Evolutionary conservation across 2,113 vertebrate genomes (phyloP), one percentile per base, ranked within the genome.

Genomic region (Zosterops hypoxanthus): DNA sequence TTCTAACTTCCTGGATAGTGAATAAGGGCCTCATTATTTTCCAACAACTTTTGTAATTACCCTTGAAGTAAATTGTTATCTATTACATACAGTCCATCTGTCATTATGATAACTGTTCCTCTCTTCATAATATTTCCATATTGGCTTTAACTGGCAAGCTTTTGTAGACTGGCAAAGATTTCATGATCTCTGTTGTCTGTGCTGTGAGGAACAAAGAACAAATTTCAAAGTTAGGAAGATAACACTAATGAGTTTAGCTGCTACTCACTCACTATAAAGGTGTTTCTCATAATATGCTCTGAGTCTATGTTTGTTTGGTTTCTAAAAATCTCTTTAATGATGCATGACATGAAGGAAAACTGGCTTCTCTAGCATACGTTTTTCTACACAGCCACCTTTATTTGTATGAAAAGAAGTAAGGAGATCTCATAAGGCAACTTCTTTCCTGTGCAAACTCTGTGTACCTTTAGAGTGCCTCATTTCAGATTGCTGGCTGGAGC

Each of bases 41-140:
- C 96, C 95, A 97, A 95, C 83, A 96, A 97, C 95, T 96, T 97
- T 90, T 91, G 80, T 93, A 97, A 97, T 98, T 97, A 97, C 93
- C 97, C 94, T 97, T 96, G 94, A 95, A 95, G 64, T 92, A 97
- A 97, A 98, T 96, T 92, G 83, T 92, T 96, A 52, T 91, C 86
- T 86, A 85, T 95, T 97, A 92, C n/a, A 73, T 97, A 96, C 90
- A 92, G 95, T 97, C 94, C 89, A 95, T 96, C 95, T 97, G 91
- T 94, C 95, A 97, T 97, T 96, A 97, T 33, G 70, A 92, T 94
- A 94, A 97, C 94, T 88, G 78, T 79, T 93, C 96, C 83, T 95
- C 80, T 97, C 84, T 95, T 95, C 73, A 36, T 84, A 95, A 78
- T 90, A 81, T 94, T 97, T 96, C 94, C 82, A 60, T 24, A 91